Conservation (phyloP, 2,888 invertebrate species). For the Monoplex corrugatus region DNA sequence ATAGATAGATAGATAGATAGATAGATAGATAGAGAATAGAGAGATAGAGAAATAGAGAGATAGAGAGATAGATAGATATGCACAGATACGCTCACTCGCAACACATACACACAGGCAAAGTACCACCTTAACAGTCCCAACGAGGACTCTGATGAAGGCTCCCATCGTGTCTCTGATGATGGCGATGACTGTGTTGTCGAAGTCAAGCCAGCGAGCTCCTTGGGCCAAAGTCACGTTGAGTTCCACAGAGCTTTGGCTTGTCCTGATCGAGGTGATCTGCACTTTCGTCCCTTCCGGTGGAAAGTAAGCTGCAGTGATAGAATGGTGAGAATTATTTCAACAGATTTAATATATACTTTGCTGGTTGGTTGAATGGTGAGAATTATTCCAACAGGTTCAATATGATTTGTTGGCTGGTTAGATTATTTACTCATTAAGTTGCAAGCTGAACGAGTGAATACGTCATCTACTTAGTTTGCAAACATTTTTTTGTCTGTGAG, state of each 20-base stretch:
- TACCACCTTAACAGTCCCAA: background rate
- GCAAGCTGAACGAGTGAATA: too few species aligned
- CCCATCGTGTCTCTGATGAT: background rate
- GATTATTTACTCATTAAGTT: too few species aligned
- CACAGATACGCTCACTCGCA: background rate
- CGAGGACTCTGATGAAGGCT: background rate
- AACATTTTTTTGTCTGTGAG: background rate
- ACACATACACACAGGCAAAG: background rate
- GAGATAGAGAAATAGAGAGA: too few species aligned
- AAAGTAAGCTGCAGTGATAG: background rate
- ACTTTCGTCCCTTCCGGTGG: background rate
- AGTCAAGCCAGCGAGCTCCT: background rate
- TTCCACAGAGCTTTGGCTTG: background rate
- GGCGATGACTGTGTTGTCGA: background rate
- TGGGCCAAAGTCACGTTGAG: background rate
- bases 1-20: too few species aligned
- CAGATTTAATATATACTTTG: too few species aligned
- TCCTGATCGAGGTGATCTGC: background rate
- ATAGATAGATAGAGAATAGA: too few species aligned
- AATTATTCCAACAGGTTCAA: too few species aligned
- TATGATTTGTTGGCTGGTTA: too few species aligned
- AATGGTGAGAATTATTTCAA: too few species aligned
- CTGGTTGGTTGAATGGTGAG: too few species aligned
- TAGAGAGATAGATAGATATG: too few species aligned
- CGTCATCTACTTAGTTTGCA: too few species aligned